phyloP scores from a whole-genome alignment of 2,113 vertebrate genomes.

The Nothobranchius furzeri region DNA sequence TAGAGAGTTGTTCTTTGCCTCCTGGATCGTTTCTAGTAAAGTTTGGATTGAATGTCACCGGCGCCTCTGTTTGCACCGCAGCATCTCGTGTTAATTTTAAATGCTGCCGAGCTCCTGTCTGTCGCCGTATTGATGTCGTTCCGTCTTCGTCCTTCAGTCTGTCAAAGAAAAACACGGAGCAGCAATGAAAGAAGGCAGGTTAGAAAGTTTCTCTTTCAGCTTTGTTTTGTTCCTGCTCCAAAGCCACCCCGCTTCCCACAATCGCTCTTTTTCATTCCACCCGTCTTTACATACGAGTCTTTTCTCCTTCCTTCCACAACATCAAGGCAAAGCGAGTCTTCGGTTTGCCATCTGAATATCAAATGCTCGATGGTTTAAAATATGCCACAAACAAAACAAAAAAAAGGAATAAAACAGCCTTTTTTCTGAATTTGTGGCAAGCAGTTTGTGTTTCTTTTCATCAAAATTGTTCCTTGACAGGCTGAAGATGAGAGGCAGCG shows the following conservation, averaged over 20 bases:
- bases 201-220: slow-evolving; percentile 71
- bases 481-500: slow-evolving; percentile 15
- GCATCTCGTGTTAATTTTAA: slow-evolving; percentile 63
- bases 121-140: slow-evolving; percentile 68
- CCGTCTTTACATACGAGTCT: slow-evolving; percentile 40
- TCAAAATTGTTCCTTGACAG: slow-evolving; percentile 50
- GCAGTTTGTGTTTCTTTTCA: slow-evolving; percentile 36
- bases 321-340: slow-evolving; percentile 69
- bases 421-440: slow-evolving; percentile 45
- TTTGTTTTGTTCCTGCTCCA: slow-evolving; percentile 70
- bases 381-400: slow-evolving; percentile 43
- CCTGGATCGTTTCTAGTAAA: slow-evolving; percentile 28
- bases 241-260: slow-evolving; percentile 54
- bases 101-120: slow-evolving; percentile 39
- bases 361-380: slow-evolving; percentile 59
- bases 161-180: slow-evolving; percentile 48
- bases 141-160: slow-evolving; percentile 70
- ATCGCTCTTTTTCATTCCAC: slow-evolving; percentile 48
- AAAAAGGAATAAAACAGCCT: neutral
- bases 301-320: slow-evolving; percentile 51
- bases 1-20: slow-evolving; percentile 13
- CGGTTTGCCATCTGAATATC: slow-evolving; percentile 62
- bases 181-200: slow-evolving; percentile 58
- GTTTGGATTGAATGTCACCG: slow-evolving; percentile 40
- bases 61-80: slow-evolving; percentile 21